Base-by-base conservation (phyloP, 2,113 vertebrate species). In the Eolophus roseicapilla region DNA sequence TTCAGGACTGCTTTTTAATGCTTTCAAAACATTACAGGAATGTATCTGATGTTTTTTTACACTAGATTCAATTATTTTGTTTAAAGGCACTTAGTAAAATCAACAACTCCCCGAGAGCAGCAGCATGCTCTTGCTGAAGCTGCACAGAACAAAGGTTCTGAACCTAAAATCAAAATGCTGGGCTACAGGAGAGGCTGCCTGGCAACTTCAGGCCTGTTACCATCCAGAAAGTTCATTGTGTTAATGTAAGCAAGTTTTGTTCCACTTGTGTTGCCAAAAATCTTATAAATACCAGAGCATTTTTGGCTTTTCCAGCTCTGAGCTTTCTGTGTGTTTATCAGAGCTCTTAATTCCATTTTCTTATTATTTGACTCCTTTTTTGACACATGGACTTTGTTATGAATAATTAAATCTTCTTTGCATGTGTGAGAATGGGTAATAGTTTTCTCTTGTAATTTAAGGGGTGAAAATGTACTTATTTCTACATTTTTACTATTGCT, bases 21-120 rank as follows among this genome's bases (percentile, higher is more conserved):
- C 78, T 94, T 88, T 91, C 64, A 92, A 91, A 96, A 91, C 39
- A 68, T 60, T 64, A 35, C 39, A 68, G 77, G 86, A 93, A 93
- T 84, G 76, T 60, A 63, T 88, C 76, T 86, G 76, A 86, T 93
- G 49, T 37, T 84, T 93, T 91, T 84, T 81, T 49, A 67, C 80
- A 55, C 41, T 75, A 86, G 55, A 70, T 63, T 71, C 13, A 49
- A 4, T 60, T 62, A 21, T 49, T 57, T 39, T 28, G 86, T 60
- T 84, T 53, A 3, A 69, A 85, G 25, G 35, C 76, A 43, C 52
- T 90, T 89, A 81, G 39, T 85, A 79, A 95, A 92, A 47, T 47
- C 10, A 86, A 41, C 47, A 93, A 33, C 20, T 69, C 35, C 27
- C 20, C 76, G 43, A 92, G 82, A 83, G 33, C 43, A 91, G 44